Conservation (phyloP, 2,797 vertebrate genomes). For the Pangasius krempfi region DNA sequence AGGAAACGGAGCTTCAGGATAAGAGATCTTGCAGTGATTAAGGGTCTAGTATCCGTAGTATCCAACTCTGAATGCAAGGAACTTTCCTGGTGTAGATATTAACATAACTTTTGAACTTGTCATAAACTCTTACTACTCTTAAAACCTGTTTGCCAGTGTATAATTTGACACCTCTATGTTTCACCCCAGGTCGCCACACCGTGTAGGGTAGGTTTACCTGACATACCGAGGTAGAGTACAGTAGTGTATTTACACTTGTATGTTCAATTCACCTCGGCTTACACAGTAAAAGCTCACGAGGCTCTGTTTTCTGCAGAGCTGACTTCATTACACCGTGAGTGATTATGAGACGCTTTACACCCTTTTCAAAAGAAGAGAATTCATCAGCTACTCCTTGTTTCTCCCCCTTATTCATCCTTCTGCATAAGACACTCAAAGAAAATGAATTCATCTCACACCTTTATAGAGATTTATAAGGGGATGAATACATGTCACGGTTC, state of each 20-base stretch:
- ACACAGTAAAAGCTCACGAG: no score
- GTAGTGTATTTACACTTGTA: neutral
- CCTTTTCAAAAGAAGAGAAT: conserved; percentile 27
- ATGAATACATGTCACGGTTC: conserved; percentile 30
- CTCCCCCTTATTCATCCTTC: conserved; percentile 18
- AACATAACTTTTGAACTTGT: neutral
- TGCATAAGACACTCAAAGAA: conserved; percentile 20
- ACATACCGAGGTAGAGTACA: neutral
- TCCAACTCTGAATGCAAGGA: neutral
- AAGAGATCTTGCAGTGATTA: neutral
- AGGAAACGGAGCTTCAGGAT: neutral
- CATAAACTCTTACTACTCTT: neutral
- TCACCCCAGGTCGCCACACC: neutral
- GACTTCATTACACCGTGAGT: neutral
- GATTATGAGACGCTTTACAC: neutral
- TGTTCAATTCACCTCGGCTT: neutral
- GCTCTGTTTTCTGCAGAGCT: neutral
- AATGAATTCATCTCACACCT: conserved; percentile 23
- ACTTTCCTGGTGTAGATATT: neutral
- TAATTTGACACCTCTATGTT: neutral
- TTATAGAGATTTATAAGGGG: conserved; percentile 9
- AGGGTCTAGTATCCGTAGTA: neutral
- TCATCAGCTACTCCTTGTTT: conserved; percentile 24
- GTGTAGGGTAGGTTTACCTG: neutral
- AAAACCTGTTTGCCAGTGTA: neutral